phyloP scores from a whole-genome alignment of 2,888 invertebrate genomes.

The Eulithis prunata region DNA sequence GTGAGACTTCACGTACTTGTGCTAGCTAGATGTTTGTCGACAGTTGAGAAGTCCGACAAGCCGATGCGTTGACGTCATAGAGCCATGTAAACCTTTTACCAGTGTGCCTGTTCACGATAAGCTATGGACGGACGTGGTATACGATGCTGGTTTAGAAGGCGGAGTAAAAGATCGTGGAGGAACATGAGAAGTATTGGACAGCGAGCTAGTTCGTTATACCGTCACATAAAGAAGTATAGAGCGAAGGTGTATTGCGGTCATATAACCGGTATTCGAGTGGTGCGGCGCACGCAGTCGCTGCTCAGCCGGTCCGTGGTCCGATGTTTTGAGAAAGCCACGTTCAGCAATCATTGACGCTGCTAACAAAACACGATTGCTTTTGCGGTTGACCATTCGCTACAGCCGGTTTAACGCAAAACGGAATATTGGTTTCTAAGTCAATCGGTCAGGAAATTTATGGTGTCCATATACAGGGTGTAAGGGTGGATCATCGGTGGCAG shows the following conservation, averaged over 20 bases:
- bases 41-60: conserved; percentile 80
- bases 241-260: conserved; percentile 80
- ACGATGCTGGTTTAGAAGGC: conserved; percentile 58
- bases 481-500: too few species aligned
- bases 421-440: conserved; percentile 57
- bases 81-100: conserved; percentile 73
- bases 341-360: conserved; percentile 69
- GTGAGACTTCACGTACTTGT: conserved; percentile 62
- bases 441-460: conserved; percentile 23
- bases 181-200: conserved; percentile 62
- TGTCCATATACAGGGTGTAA: neutral
- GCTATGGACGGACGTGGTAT: conserved; percentile 42
- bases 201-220: conserved; percentile 46
- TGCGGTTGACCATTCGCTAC: conserved; percentile 65
- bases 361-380: conserved; percentile 76
- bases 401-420: conserved; percentile 54
- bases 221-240: conserved; percentile 54
- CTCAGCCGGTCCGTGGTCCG: conserved; percentile 69
- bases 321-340: conserved; percentile 82
- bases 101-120: conserved; percentile 51
- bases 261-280: conserved; percentile 83
- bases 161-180: conserved; percentile 33
- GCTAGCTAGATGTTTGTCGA: conserved; percentile 71
- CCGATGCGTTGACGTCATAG: conserved; percentile 83
- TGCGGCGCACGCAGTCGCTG: conserved; percentile 72